phyloP scores from a whole-genome alignment of 2,888 invertebrate genomes.

The Polydrusus cervinus region DNA sequence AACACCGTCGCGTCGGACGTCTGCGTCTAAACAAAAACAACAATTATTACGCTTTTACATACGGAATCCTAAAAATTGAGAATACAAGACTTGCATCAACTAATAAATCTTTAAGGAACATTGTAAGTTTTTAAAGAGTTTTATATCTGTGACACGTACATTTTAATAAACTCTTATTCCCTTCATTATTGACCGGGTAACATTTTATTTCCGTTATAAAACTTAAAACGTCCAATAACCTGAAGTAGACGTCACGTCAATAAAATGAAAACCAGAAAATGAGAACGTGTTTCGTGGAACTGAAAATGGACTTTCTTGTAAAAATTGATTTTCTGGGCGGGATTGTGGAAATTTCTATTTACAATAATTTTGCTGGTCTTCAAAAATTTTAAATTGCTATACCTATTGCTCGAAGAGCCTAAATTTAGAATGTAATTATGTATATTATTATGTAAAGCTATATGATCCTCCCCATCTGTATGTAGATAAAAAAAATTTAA shows the following conservation, averaged over 20 bases:
- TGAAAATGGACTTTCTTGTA: slow-evolving; percentile 49
- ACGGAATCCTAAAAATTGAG: too few species aligned
- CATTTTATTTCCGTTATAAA: slow-evolving; percentile 41
- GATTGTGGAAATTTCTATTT: not conserved
- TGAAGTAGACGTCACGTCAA: slow-evolving; percentile 47
- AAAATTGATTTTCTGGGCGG: slow-evolving; percentile 55
- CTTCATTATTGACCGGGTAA: slow-evolving; percentile 29
- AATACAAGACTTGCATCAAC: too few species aligned
- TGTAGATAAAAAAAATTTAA: too few species aligned
- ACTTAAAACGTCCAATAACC: slow-evolving; percentile 41
- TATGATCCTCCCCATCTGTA: too few species aligned
- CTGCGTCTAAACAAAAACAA: too few species aligned
- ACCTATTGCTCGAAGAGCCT: not conserved
- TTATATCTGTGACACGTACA: slow-evolving; percentile 33
- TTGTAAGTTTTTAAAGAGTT: not conserved
- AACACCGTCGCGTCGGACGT: too few species aligned
- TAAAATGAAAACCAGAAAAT: slow-evolving; percentile 51
- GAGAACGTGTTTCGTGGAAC: slow-evolving; percentile 53
- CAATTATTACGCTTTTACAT: too few species aligned
- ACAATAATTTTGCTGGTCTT: not conserved
- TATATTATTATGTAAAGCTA: too few species aligned
- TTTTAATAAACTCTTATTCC: slow-evolving; percentile 12
- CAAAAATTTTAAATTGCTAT: not conserved
- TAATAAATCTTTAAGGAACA: too few species aligned
- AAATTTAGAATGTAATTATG: not conserved